Evolutionary conservation across 2,888 invertebrate species (phyloP).

Genomic region (Eristalis arbustorum): DNA sequence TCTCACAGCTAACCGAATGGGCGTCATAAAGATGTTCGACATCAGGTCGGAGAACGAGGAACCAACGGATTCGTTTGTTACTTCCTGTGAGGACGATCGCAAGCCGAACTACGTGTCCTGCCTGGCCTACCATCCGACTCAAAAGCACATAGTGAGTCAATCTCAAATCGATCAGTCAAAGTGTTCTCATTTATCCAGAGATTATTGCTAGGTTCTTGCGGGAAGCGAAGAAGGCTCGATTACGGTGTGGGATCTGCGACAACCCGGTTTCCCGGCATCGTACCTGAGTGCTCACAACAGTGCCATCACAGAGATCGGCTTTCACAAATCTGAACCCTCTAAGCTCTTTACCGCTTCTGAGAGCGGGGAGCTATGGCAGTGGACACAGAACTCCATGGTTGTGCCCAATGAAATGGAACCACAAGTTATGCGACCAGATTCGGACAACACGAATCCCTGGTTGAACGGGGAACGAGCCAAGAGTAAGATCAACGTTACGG

Average conservation of each 20-base stretch:
- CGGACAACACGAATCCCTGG: constrained; percentile 82
- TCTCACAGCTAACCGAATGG: constrained; percentile 91
- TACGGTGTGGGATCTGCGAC: constrained; percentile 94
- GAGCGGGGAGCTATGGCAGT: constrained; percentile 94
- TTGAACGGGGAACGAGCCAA: constrained; percentile 86
- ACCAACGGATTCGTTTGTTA: constrained; percentile 84
- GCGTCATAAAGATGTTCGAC: constrained; percentile 95
- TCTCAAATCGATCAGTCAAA: neutral
- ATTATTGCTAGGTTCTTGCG: constrained; percentile 82
- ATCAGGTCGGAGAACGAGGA: constrained; percentile 85
- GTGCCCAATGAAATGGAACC: constrained; percentile 71
- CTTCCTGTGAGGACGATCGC: constrained; percentile 86
- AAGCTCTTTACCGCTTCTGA: constrained; percentile 90
- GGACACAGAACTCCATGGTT: constrained; percentile 85
- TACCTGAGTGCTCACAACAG: constrained; percentile 89
- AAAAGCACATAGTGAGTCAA: constrained; percentile 88
- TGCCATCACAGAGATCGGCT: constrained; percentile 91
- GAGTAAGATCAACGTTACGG: constrained; percentile 82
- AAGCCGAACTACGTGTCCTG: constrained; percentile 84
- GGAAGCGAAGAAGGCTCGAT: constrained; percentile 93
- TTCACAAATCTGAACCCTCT: constrained; percentile 92
- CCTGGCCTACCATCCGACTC: constrained; percentile 91
- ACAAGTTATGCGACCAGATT: constrained; percentile 36
- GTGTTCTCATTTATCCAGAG: neutral
- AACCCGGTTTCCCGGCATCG: constrained; percentile 90